phyloP scores from a whole-genome alignment of 2,888 invertebrate species.

The Leptothorax acervorum region DNA sequence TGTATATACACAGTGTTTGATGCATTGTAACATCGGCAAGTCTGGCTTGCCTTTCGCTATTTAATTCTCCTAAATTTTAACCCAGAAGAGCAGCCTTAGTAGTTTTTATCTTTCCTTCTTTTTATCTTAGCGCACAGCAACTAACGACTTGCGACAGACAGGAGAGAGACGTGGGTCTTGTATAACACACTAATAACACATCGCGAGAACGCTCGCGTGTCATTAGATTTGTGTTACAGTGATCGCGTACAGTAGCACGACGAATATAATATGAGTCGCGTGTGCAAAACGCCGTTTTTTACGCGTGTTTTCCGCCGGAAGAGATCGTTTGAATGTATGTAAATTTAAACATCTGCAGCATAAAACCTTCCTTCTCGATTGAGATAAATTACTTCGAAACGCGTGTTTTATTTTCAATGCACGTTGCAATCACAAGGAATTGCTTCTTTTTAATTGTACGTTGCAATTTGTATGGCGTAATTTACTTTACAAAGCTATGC shows the following conservation, averaged over 20 bases:
- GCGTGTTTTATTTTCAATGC: not conserved
- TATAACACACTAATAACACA: constrained; percentile 34
- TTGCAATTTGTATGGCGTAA: not conserved
- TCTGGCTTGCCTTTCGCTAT: constrained; percentile 23
- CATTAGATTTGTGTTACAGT: constrained; percentile 1
- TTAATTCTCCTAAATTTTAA: constrained; percentile 38
- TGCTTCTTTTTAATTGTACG: not conserved
- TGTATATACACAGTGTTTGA: constrained; percentile 21
- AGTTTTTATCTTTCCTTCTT: not conserved
- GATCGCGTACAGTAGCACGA: not conserved
- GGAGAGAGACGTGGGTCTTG: constrained; percentile 8
- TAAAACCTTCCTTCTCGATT: not conserved
- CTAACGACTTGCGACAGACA: constrained; percentile 13
- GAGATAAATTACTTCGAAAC: not conserved
- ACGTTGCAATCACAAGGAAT: not conserved
- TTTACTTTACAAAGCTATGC: not conserved
- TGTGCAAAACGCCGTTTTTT: not conserved
- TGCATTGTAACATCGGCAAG: not conserved
- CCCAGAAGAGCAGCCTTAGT: not conserved
- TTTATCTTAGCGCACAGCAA: not conserved
- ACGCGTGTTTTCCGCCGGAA: not conserved
- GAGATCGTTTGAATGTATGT: not conserved
- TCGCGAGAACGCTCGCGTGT: constrained; percentile 1
- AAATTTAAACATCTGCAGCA: not conserved
- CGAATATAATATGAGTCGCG: not conserved